Conservation (phyloP, 1,140 invertebrate species). For the Platyscapa corneri region DNA sequence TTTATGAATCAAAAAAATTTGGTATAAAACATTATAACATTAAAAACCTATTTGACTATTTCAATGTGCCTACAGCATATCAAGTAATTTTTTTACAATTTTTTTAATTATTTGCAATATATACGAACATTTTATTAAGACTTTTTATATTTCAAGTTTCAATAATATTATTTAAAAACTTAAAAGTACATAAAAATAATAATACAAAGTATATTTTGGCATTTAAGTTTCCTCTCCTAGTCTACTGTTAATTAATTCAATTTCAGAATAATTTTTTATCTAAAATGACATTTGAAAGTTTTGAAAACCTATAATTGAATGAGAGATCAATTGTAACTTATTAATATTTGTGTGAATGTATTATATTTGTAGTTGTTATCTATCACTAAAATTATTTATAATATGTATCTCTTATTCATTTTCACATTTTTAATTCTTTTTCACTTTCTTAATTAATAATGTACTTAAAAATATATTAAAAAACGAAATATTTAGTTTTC, state of each 20-base stretch:
- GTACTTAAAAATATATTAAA: not conserved
- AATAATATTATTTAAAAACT: not conserved
- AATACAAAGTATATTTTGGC: slow-evolving; percentile 43
- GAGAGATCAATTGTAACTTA: not conserved
- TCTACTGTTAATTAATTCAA: slow-evolving; percentile 1
- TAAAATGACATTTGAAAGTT: slow-evolving; percentile 20
- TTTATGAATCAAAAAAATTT: slow-evolving; percentile 28
- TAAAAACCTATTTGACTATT: slow-evolving; percentile 1
- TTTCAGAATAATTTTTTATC: not conserved
- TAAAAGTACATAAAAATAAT: slow-evolving; percentile 33
- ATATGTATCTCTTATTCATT: slow-evolving; percentile 22
- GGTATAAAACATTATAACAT: slow-evolving; percentile 11
- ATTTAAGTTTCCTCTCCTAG: slow-evolving; percentile 12
- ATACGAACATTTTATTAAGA: not conserved
- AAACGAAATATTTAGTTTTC: not conserved
- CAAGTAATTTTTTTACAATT: not conserved
- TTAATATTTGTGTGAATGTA: no score
- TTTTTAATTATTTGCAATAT: not conserved
- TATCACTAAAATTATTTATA: slow-evolving; percentile 15
- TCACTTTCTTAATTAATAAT: not conserved
- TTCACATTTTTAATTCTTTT: not conserved
- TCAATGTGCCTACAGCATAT: not conserved
- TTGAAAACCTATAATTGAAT: not conserved
- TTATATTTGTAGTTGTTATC: no score
- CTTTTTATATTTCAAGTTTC: not conserved